Evolutionary conservation across 1,140 invertebrate species (phyloP).

Genomic region (silkworm (Bombyx mori)): ASM3026992v2 NC_085112.1:5660501-5661000

Average conservation of each 20-base stretch:
- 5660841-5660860: slow-evolving; percentile 67
- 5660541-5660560: too few relatives aligned
- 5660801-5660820: slow-evolving; percentile 72
- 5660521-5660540: too few relatives aligned
- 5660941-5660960: slow-evolving; percentile 47
- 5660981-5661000: slow-evolving; percentile 48
- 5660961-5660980: slow-evolving; percentile 49
- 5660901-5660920: slow-evolving; percentile 47
- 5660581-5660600: too few relatives aligned
- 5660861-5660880: slow-evolving; percentile 38
- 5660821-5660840: slow-evolving; percentile 68
- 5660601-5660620: too few relatives aligned
- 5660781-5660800: slow-evolving; percentile 72
- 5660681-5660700: slow-evolving; percentile 23
- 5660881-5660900: slow-evolving; percentile 45
- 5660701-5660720: slow-evolving; percentile 64
- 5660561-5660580: too few relatives aligned
- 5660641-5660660: too few relatives aligned
- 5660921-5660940: slow-evolving; percentile 44
- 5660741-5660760: slow-evolving; percentile 74
- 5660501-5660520: too few relatives aligned
- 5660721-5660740: slow-evolving; percentile 73
- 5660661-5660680: too few relatives aligned
- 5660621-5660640: too few relatives aligned
- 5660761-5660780: slow-evolving; percentile 73